Base-by-base conservation (phyloP, 2,113 vertebrate species). In the Silurus glanis region DNA sequence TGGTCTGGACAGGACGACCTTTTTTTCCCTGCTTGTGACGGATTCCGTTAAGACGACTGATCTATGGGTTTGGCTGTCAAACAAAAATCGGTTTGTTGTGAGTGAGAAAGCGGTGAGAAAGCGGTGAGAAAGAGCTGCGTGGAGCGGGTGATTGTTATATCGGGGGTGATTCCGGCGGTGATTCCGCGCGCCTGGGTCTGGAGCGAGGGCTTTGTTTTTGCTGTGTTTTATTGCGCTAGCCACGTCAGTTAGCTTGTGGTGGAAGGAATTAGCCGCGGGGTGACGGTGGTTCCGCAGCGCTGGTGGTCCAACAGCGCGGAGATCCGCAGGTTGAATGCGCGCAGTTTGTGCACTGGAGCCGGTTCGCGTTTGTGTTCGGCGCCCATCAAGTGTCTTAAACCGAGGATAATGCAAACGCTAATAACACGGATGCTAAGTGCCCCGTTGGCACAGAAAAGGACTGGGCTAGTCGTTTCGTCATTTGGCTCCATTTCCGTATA, bases 1-100 rank as follows among this genome's bases (percentile, higher is more conserved):
- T 21, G 2, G 45, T 59, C 61, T 71, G 85, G 86, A 89, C 82
- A 66, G 87, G 69, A 79, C 85, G 80, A 83, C 84, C 78, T 61
- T 80, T 80, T 80, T 80, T 80, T 23, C 55, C 8, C 21, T 21
- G 59, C 28, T 17, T 69, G 55, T 64, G 53, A 71, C 28, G 56
- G 62, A 16, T 78, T 84, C 80, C 28, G 58, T 64, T 49, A 25
- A 87, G 80, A 49, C 80, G 80, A 37, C 37, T 59, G 61, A 9
- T 13, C 13, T 8, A 56, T 8, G 55, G 55, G 13, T 9, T 56
- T 56, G 37, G 9, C 76, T 59, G 49, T n/a, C 28, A 59, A 81
- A 51, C 25, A 19, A 53, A 25, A 59, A 59, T 17, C 9, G 19
- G 19, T 23, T n/a, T 23, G 4, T 51, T 14, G 1, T 10, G 19